A percentile compares a stretch with the other conserved stretches of the same genome.
phyloP scores from a whole-genome alignment of 2,113 vertebrate genomes.

The Cepphus grylle region DNA sequence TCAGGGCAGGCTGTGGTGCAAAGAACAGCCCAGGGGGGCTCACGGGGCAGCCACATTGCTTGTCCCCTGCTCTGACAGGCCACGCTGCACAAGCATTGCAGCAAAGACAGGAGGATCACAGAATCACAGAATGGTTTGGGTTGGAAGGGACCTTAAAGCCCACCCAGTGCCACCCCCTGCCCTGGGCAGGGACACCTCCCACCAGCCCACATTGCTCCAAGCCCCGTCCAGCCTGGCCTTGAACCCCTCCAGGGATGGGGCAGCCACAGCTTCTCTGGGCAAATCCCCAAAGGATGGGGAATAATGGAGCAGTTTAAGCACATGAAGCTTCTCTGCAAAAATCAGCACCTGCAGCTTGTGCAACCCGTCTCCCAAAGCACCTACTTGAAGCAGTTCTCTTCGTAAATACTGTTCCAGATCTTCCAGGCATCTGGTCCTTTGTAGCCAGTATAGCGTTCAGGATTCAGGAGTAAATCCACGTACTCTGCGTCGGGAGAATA shows the following conservation, averaged over 20 bases:
- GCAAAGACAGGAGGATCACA: background rate
- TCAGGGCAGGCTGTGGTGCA: background rate
- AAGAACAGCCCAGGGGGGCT: background rate
- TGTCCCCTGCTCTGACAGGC: background rate
- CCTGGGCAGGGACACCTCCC: background rate
- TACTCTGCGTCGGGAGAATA: conserved; percentile 80
- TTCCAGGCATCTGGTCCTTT: conserved; percentile 79
- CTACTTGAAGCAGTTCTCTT: conserved; percentile 86
- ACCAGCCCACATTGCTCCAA: background rate
- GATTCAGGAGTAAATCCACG: conserved; percentile 80
- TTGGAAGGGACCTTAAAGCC: background rate
- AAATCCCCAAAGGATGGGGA: background rate
- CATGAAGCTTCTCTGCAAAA: background rate
- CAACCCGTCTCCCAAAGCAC: background rate
- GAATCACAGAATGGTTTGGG: background rate
- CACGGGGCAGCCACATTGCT: rapidly evolving
- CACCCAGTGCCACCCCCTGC: background rate
- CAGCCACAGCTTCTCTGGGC: background rate
- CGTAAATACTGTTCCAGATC: conserved; percentile 84
- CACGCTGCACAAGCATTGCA: background rate
- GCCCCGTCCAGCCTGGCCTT: background rate
- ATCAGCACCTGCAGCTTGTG: background rate
- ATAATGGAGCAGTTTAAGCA: background rate
- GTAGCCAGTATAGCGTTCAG: conserved; percentile 82
- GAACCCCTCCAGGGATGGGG: background rate